Percentiles rank a stretch among this genome's conserved stretches.
Evolutionary conservation across 2,113 vertebrate genomes (phyloP).

Genomic region (Nibea coibor): DNA sequence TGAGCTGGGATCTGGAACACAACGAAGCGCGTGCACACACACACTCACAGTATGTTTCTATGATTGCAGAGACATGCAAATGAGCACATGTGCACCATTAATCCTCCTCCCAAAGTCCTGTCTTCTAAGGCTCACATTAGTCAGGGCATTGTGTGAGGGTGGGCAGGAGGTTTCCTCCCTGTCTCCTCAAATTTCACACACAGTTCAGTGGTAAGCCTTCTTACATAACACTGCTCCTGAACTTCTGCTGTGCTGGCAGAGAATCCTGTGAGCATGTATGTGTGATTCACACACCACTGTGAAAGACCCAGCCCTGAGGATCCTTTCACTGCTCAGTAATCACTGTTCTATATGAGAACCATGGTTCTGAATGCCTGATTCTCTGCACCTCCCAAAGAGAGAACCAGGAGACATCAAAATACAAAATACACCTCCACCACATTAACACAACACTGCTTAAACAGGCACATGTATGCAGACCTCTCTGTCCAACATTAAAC

Average conservation of each 20-base stretch:
- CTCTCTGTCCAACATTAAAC: neutral
- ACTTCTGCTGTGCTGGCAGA: conserved; percentile 46
- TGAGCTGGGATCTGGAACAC: conserved; percentile 22
- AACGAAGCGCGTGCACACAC: neutral
- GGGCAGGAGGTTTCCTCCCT: conserved; percentile 48
- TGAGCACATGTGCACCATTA: conserved; percentile 8
- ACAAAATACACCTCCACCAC: neutral
- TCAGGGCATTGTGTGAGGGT: neutral
- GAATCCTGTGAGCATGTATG: conserved; percentile 23
- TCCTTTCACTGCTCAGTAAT: conserved; percentile 71
- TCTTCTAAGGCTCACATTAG: conserved; percentile 36
- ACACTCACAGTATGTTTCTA: neutral
- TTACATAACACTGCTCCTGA: conserved; percentile 67
- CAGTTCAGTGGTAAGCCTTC: conserved; percentile 55
- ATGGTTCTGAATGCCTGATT: conserved; percentile 29
- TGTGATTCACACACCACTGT: conserved; percentile 9
- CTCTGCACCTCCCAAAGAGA: conserved; percentile 17
- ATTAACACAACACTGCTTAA: neutral
- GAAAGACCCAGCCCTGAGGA: conserved; percentile 35
- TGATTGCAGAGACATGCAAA: conserved; percentile 8
- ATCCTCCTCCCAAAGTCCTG: conserved; percentile 4
- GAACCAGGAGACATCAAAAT: conserved; percentile 20
- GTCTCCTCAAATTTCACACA: conserved; percentile 72
- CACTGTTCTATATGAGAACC: conserved; percentile 29
- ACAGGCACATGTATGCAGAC: neutral